Percentiles rank a stretch among this genome's conserved stretches.
Conservation (phyloP, 2,797 vertebrate genomes). For the Leptatherina wallacei region DNA sequence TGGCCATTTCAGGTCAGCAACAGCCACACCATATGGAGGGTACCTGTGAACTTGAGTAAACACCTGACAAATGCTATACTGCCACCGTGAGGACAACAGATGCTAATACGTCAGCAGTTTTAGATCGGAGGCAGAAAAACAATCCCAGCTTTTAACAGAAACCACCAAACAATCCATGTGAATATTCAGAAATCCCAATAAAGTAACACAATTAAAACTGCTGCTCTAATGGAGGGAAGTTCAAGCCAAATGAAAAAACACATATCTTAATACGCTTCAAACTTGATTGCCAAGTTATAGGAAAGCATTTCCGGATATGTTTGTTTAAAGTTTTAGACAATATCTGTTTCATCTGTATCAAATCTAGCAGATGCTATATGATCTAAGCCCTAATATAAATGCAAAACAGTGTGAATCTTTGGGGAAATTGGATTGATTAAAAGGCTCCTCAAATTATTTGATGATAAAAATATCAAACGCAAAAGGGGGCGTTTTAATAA, state of each 20-base stretch:
- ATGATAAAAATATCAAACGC: neutral
- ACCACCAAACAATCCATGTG: neutral
- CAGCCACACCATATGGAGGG: neutral
- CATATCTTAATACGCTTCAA: neutral
- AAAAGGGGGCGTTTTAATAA: neutral
- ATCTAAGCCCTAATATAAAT: neutral
- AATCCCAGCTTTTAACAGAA: constrained; percentile 14
- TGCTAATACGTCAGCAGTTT: constrained; percentile 48
- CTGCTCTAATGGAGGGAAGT: neutral
- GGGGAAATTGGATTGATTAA: neutral
- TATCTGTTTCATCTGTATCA: neutral
- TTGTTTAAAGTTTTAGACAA: neutral
- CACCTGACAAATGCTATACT: constrained; percentile 40
- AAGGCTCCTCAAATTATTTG: neutral
- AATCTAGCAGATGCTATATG: too few species aligned
- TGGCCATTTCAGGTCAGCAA: constrained; percentile 1
- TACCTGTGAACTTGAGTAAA: constrained; percentile 19
- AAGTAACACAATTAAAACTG: neutral
- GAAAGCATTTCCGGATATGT: neutral
- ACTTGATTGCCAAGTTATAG: neutral
- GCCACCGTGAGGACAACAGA: constrained; percentile 55
- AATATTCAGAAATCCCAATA: neutral
- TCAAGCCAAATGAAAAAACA: neutral
- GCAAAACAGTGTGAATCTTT: constrained; percentile 5
- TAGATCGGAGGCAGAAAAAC: constrained; percentile 6